Conservation (phyloP, 2,113 vertebrate species). For the Brachionichthys hirsutus region DNA sequence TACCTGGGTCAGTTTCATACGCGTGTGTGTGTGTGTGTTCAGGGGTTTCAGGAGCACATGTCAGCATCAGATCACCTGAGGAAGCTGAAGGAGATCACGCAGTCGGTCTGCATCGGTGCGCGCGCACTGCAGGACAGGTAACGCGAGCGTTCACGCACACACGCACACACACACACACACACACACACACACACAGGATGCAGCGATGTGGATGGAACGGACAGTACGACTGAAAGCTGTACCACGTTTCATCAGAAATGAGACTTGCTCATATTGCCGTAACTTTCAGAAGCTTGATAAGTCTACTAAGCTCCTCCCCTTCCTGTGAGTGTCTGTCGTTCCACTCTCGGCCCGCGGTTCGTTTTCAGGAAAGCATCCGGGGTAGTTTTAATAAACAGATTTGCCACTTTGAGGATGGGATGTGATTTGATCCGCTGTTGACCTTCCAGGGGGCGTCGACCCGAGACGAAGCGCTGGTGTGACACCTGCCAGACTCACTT, state of each 20-base stretch:
- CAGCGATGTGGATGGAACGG: too few species aligned
- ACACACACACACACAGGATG: too few species aligned
- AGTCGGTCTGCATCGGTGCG: conserved; percentile 51
- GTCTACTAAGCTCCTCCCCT: too few species aligned
- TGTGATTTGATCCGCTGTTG: neutral
- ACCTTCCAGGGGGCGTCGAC: conserved; percentile 71
- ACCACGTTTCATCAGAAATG: too few species aligned
- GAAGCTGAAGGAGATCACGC: conserved; percentile 82
- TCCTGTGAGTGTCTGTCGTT: too few species aligned
- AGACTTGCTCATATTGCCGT: too few species aligned
- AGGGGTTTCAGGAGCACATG: conserved; percentile 94
- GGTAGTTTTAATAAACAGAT: too few species aligned
- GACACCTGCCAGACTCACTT: conserved; percentile 90
- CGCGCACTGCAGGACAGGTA: conserved; percentile 48
- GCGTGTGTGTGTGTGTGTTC: conserved; percentile 12
- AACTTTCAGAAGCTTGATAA: too few species aligned
- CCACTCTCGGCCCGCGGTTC: too few species aligned
- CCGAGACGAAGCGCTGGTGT: conserved; percentile 82
- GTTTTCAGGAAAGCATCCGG: too few species aligned
- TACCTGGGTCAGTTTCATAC: conserved; percentile 12
- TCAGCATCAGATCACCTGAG: conserved; percentile 83
- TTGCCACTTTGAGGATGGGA: too few species aligned
- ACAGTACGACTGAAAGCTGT: too few species aligned
- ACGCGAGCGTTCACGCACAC: conserved; percentile 6
- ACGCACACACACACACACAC: conserved; percentile 38